phyloP scores from a whole-genome alignment of 2,888 invertebrate species.

The Lycaena phlaeas region DNA sequence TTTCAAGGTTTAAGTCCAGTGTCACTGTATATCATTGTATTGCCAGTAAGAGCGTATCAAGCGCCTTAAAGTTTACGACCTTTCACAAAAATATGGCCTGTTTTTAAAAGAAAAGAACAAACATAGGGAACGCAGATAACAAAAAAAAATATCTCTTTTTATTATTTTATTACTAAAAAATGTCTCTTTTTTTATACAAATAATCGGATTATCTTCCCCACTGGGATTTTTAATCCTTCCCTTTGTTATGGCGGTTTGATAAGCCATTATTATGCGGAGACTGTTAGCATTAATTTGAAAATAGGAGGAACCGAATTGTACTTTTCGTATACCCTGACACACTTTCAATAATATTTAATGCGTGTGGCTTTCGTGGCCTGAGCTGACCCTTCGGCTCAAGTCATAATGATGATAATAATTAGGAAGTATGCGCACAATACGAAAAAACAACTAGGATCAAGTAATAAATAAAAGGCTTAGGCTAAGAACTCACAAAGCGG shows the following conservation, averaged over 20 bases:
- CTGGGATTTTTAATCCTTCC: background rate
- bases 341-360: too few relatives aligned
- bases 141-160: background rate
- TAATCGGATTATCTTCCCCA: background rate
- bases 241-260: background rate
- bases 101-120: constrained; percentile 18
- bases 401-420: too few relatives aligned
- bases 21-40: background rate
- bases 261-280: background rate
- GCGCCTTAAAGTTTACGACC: background rate
- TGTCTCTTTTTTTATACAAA: background rate
- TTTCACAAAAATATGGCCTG: background rate
- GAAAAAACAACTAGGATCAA: too few relatives aligned
- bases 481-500: too few relatives aligned
- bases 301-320: too few relatives aligned
- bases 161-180: too few relatives aligned
- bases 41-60: background rate
- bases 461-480: too few relatives aligned
- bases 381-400: too few relatives aligned
- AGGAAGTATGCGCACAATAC: too few relatives aligned
- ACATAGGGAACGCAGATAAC: background rate
- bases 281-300: background rate
- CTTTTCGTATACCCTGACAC: too few relatives aligned
- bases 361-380: too few relatives aligned
- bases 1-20: background rate